Conservation (phyloP, 2,797 vertebrate species). For the Clarias platycephalus region DNA sequence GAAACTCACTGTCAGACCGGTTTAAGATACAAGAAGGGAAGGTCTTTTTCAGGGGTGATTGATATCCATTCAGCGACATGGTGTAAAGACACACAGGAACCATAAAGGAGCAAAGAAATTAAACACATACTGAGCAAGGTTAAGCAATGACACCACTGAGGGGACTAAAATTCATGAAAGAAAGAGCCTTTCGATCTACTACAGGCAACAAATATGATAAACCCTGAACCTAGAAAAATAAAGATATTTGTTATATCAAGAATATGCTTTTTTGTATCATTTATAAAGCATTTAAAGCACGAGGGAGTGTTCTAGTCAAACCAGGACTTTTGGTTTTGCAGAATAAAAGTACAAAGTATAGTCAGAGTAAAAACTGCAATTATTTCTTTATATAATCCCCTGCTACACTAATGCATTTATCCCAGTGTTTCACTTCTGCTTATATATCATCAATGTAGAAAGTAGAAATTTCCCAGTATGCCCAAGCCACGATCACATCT, state of each 20-base stretch:
- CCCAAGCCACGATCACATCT: too few relatives aligned
- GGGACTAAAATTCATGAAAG: neutral
- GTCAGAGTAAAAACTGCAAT: too few relatives aligned
- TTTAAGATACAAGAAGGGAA: neutral
- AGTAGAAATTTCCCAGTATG: too few relatives aligned
- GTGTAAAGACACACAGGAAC: neutral
- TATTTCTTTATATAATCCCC: too few relatives aligned
- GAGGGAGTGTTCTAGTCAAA: too few relatives aligned
- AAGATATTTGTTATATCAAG: neutral
- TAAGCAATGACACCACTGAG: neutral
- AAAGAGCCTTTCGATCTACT: neutral
- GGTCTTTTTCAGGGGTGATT: conserved; percentile 13
- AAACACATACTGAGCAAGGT: neutral
- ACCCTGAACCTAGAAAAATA: neutral
- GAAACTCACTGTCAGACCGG: neutral
- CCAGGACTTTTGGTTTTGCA: too few relatives aligned
- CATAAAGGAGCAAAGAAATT: conserved; percentile 16
- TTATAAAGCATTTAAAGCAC: too few relatives aligned
- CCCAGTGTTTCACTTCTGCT: too few relatives aligned
- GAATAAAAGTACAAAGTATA: too few relatives aligned
- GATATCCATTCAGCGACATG: conserved; percentile 11
- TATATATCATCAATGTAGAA: too few relatives aligned
- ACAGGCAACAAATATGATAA: neutral
- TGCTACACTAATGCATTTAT: too few relatives aligned
- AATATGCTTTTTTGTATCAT: neutral